A percentile compares a stretch with the other conserved stretches of the same genome.
These are phyloP conservation scores for Drosophila ustulata DNA, from an alignment of 2,888 invertebrate species.

Conservation along the genomic window DNA sequence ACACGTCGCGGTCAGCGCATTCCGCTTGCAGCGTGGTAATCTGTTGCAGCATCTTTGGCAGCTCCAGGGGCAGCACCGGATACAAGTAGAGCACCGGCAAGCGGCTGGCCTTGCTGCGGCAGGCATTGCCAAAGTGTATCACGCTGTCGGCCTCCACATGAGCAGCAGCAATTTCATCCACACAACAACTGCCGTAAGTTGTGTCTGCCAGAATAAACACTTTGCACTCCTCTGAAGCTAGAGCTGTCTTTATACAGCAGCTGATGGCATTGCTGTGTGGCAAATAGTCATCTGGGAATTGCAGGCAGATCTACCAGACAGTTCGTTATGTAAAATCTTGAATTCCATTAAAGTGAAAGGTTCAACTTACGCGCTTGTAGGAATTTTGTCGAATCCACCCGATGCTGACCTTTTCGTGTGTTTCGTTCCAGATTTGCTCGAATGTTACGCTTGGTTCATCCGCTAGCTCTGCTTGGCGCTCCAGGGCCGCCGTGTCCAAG, in stretches of 20 bases:
- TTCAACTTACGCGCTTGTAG: slow-evolving; percentile 87
- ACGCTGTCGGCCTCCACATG: slow-evolving; percentile 94
- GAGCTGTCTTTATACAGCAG: slow-evolving; percentile 85
- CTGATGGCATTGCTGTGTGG: slow-evolving; percentile 89
- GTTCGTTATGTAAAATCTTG: background rate
- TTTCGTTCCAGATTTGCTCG: slow-evolving; percentile 83
- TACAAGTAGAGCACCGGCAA: slow-evolving; percentile 92
- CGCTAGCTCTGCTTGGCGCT: slow-evolving; percentile 73
- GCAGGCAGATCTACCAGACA: slow-evolving; percentile 91
- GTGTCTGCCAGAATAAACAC: slow-evolving; percentile 95
- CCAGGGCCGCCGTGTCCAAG: slow-evolving; percentile 79
- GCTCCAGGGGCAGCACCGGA: slow-evolving; percentile 87
- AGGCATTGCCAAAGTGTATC: slow-evolving; percentile 96
- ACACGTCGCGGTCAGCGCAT: slow-evolving; percentile 84
- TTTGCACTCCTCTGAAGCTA: slow-evolving; percentile 67
- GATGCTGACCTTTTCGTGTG: slow-evolving; percentile 76
- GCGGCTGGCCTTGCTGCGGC: slow-evolving; percentile 90
- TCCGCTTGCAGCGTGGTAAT: slow-evolving; percentile 79
- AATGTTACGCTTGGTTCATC: slow-evolving; percentile 50
- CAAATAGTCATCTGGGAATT: slow-evolving; percentile 95
- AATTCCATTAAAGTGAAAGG: background rate
- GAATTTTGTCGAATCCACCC: slow-evolving; percentile 90
- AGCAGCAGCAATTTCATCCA: slow-evolving; percentile 91
- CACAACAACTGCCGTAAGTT: slow-evolving; percentile 92
- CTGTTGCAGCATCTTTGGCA: slow-evolving; percentile 84